Base-by-base conservation (phyloP, 2,113 vertebrate genomes). In the Tupaia chinensis region DNA sequence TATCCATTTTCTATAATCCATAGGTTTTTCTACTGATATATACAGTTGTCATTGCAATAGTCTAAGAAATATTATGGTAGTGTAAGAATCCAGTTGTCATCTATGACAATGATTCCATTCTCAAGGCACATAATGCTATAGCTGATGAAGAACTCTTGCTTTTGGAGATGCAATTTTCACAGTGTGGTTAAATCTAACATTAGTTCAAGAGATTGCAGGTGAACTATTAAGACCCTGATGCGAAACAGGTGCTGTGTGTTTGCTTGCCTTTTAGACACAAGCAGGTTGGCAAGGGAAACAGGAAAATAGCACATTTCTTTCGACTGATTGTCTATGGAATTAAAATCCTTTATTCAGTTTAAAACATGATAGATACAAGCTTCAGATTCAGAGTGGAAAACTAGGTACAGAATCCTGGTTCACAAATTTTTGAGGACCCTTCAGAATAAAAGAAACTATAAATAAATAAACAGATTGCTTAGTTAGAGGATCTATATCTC, bases 191-290 rank as follows among this genome's bases (percentile, higher is more conserved):
- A 95, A 83, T 95, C 12, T 56, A 44, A 22, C 15, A 7, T 77
- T 63, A 76, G 61, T 66, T 76, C 9, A 22, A 70, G 56, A 23
- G 34, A 72, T 56, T 69, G 29, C 84, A 88, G 78, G 54, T 60
- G 25, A 83, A 72, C 14, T 16, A 92, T 63, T 56, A 77, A 83
- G 78, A 83, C 17, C 25, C 89, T 88, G 89, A 88, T 78, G 56
- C 77, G 94, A 88, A 80, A 77, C 32, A 77, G 23, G 77, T 77
- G 34, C 22, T 27, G 70, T 70, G 34, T 23, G 29, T 65, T 82
- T 11, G 25, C 25, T 83, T 70, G 56, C 70, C 29, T 92, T 76
- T 82, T 69, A 53, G 10, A 56, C 10, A 34, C 13, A 63, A 22
- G 58, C 69, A 56, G 23, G 22, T 54, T 74, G 69, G 54, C 69